These are phyloP conservation scores for Polypterus senegalus DNA, from an alignment of 2,113 vertebrate species.

Conservation along the genomic window DNA sequence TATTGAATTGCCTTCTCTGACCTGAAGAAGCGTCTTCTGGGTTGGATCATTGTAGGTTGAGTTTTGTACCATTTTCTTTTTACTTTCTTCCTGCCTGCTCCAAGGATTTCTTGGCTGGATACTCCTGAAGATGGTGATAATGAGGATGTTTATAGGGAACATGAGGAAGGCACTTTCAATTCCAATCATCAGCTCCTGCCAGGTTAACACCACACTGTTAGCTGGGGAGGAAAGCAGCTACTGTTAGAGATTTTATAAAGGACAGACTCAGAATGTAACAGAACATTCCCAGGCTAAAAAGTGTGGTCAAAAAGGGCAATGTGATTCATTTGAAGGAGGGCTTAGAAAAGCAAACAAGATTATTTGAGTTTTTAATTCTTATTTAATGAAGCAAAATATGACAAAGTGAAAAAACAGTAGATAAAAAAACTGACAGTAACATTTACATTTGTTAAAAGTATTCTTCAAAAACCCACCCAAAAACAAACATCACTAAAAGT, in stretches of 20 bases:
- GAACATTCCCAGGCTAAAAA: neutral
- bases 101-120: slow-evolving; percentile 40
- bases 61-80: neutral
- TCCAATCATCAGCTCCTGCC: slow-evolving; percentile 53
- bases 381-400: too few species aligned
- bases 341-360: too few species aligned
- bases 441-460: too few species aligned
- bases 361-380: too few species aligned
- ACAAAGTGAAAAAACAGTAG: too few species aligned
- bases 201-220: slow-evolving; percentile 36
- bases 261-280: neutral
- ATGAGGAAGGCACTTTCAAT: slow-evolving; percentile 59
- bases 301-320: neutral
- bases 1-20: slow-evolving; percentile 9
- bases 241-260: neutral
- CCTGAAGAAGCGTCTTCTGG: slow-evolving; percentile 40
- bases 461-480: too few species aligned
- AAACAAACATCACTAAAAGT: too few species aligned
- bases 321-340: too few species aligned
- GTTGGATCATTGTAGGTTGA: slow-evolving; percentile 10
- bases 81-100: slow-evolving; percentile 16
- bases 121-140: slow-evolving; percentile 59
- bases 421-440: too few species aligned
- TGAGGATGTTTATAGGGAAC: slow-evolving; percentile 70
- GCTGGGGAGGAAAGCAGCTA: slow-evolving; percentile 19